phyloP scores from a whole-genome alignment of 2,113 vertebrate species.

The Forbesichthys agassizii region DNA sequence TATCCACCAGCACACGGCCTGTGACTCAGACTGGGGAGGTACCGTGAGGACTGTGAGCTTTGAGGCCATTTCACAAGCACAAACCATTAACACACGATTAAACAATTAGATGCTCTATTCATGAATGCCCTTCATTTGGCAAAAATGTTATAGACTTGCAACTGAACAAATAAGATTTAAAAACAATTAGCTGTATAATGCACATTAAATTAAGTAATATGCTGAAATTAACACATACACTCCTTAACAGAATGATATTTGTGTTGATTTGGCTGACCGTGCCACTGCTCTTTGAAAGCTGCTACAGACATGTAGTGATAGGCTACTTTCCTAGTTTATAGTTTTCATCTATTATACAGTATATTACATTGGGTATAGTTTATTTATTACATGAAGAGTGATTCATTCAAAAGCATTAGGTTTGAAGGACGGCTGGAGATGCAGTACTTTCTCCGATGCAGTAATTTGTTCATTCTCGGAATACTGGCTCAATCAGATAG shows the following conservation, averaged over 20 bases:
- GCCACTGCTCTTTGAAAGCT: too few relatives aligned
- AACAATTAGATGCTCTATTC: conserved; percentile 23
- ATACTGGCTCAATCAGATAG: conserved; percentile 61
- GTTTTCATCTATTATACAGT: not conserved
- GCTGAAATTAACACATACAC: too few relatives aligned
- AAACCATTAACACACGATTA: conserved; percentile 29
- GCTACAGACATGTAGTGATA: too few relatives aligned
- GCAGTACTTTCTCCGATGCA: conserved; percentile 32
- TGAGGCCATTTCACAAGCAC: not conserved
- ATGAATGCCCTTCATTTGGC: too few relatives aligned
- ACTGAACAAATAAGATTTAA: too few relatives aligned
- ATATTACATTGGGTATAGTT: not conserved
- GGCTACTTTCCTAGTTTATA: too few relatives aligned
- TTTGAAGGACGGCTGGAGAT: conserved; percentile 54
- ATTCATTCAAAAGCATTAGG: conserved; percentile 44
- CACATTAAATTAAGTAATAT: too few relatives aligned
- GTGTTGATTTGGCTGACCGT: too few relatives aligned
- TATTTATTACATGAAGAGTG: not conserved
- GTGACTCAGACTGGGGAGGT: conserved; percentile 13
- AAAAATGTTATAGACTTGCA: too few relatives aligned
- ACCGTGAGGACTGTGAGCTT: conserved; percentile 14
- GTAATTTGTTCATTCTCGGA: conserved; percentile 48
- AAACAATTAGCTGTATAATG: too few relatives aligned
- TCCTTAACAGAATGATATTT: too few relatives aligned
- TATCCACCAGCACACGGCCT: conserved; percentile 25